Conservation (phyloP, 2,113 vertebrate species). For the Indicator indicator region DNA sequence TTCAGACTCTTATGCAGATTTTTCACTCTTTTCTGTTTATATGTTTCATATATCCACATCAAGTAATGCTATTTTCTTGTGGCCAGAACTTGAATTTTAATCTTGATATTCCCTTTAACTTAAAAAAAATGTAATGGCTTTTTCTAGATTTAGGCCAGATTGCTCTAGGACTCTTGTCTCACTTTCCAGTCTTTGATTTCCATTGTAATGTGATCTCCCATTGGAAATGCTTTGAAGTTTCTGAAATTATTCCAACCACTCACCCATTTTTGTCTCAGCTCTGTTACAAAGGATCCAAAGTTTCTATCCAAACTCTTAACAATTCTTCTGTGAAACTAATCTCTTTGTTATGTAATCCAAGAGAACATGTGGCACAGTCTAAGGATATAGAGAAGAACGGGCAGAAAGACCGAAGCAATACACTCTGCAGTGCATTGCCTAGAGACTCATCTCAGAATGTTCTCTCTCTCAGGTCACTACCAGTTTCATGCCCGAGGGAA, state of each 20-base stretch:
- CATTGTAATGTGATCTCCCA: background rate
- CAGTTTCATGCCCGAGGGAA: background rate
- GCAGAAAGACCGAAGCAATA: background rate
- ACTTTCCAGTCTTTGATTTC: slow-evolving; percentile 24
- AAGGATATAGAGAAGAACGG: background rate
- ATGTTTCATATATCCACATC: background rate
- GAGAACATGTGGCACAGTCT: background rate
- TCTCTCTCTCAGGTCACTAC: background rate
- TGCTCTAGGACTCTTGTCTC: background rate
- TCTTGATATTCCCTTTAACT: background rate
- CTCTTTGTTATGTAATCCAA: background rate
- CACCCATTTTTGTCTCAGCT: background rate
- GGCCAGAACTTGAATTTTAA: background rate
- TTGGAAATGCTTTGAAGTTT: background rate
- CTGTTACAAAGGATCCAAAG: background rate
- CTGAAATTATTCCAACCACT: slow-evolving; percentile 4
- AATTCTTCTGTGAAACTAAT: background rate
- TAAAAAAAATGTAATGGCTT: background rate
- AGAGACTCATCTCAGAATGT: background rate
- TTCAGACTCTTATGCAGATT: background rate
- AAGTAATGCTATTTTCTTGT: background rate
- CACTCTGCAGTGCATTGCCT: background rate
- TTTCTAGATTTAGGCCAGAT: background rate
- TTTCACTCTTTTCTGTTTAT: background rate
- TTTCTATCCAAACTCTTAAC: background rate